Conservation (phyloP, 1,140 invertebrate genomes). For the Akabosia matsudoensis region DNA sequence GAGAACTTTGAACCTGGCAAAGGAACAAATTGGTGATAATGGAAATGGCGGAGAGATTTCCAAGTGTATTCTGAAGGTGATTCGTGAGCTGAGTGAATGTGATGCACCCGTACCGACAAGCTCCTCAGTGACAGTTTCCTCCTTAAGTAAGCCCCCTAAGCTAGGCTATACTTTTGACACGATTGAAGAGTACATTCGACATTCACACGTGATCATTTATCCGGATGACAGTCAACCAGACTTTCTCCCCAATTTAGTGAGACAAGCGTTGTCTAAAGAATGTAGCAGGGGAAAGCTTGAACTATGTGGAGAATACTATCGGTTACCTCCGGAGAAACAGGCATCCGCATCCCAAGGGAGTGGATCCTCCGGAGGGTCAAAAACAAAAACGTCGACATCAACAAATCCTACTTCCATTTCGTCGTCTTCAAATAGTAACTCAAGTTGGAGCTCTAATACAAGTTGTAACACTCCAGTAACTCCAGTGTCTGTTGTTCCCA, state of each 20-base stretch:
- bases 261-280: constrained; percentile 29
- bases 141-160: background rate
- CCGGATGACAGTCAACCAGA: constrained; percentile 8
- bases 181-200: constrained; percentile 40
- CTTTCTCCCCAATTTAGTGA: constrained; percentile 18
- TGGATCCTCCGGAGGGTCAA: background rate
- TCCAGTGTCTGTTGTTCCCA: background rate
- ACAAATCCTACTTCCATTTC: background rate
- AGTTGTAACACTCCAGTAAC: background rate
- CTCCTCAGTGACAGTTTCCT: background rate
- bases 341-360: background rate
- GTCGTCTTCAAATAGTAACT: background rate
- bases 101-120: constrained; percentile 29
- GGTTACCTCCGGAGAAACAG: background rate
- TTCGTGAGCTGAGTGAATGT: constrained; percentile 43
- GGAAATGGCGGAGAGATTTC: constrained; percentile 15
- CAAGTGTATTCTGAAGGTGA: constrained; percentile 36
- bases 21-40: background rate
- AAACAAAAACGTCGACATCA: background rate
- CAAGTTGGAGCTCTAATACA: background rate
- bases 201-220: constrained; percentile 40
- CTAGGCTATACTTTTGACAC: constrained; percentile 33
- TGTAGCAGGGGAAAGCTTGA: constrained; percentile 34
- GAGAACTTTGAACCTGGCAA: constrained; percentile 31
- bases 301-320: constrained; percentile 22